Evolutionary conservation across 2,797 vertebrate species (phyloP).

Genomic region (Anguilla marmorata): DNA sequence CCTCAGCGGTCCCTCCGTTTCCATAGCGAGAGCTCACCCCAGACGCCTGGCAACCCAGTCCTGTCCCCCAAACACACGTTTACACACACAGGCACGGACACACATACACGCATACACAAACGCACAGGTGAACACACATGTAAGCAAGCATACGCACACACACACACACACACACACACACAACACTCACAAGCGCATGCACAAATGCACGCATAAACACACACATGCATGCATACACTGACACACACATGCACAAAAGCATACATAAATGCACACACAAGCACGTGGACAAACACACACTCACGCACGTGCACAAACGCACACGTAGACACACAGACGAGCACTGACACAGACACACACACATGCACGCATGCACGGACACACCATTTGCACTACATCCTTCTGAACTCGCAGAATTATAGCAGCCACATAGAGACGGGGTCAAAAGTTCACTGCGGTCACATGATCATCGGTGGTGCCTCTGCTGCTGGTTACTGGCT

Average conservation of each 20-base stretch:
- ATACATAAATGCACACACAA: constrained; percentile 23
- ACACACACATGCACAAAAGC: background rate
- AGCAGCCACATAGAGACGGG: constrained; percentile 12
- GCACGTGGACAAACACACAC: background rate
- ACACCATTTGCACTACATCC: background rate
- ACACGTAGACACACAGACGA: no score
- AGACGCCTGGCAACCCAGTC: constrained; percentile 68
- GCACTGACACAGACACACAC: background rate
- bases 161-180: no score
- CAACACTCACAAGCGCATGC: no score
- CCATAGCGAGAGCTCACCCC: constrained; percentile 64
- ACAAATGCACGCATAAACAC: no score
- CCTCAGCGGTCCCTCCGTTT: constrained; percentile 52
- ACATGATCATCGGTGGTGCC: constrained; percentile 15
- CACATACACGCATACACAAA: no score
- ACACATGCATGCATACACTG: no score
- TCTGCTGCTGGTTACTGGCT: background rate
- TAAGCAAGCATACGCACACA: no score
- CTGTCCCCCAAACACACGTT: background rate
- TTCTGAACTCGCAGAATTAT: background rate
- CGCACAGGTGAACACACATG: no score
- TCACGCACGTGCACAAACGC: no score
- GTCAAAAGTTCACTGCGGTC: constrained; percentile 37
- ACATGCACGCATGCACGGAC: background rate
- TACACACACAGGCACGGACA: no score